A percentile compares a stretch with the other conserved stretches of the same genome.
These are phyloP conservation scores for Aldabrachelys gigantea DNA, from an alignment of 2,113 vertebrate species.

Conservation along the genomic window DNA sequence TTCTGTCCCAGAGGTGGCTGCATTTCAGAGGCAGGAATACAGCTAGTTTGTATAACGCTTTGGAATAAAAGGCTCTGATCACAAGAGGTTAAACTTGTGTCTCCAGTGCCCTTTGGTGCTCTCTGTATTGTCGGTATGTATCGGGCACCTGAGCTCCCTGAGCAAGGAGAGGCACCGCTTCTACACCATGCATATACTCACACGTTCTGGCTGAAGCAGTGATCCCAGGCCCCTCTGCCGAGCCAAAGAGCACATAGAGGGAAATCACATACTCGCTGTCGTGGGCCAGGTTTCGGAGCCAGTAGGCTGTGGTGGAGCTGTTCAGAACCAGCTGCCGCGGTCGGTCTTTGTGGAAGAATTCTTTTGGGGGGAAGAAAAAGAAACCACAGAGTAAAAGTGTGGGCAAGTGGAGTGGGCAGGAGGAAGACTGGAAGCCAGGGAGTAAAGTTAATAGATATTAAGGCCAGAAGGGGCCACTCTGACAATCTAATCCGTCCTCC, in stretches of 20 bases:
- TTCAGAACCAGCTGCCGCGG: slow-evolving; percentile 86
- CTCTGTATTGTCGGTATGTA: not conserved
- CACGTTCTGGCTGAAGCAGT: slow-evolving; percentile 86
- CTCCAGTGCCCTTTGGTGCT: not conserved
- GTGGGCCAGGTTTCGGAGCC: slow-evolving; percentile 81
- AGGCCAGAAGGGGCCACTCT: not conserved
- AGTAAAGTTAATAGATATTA: not conserved
- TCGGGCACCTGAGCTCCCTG: not conserved
- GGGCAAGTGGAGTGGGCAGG: not conserved
- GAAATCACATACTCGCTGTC: slow-evolving; percentile 90
- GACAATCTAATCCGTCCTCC: not conserved
- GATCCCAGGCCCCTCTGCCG: slow-evolving; percentile 85
- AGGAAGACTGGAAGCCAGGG: not conserved
- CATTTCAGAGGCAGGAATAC: fast-evolving
- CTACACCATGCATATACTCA: slow-evolving; percentile 61
- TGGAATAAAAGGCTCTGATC: not conserved
- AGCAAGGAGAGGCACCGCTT: not conserved
- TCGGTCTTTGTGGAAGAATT: slow-evolving; percentile 85
- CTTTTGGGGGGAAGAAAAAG: slow-evolving; percentile 59
- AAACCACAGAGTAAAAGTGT: not conserved
- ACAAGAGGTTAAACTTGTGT: fast-evolving
- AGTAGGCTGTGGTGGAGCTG: slow-evolving; percentile 78
- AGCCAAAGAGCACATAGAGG: slow-evolving; percentile 88
- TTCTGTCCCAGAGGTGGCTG: not conserved
- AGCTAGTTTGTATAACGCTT: too few species aligned